phyloP scores from a whole-genome alignment of 2,113 vertebrate species.

The Leptobrachium ailaonicum region DNA sequence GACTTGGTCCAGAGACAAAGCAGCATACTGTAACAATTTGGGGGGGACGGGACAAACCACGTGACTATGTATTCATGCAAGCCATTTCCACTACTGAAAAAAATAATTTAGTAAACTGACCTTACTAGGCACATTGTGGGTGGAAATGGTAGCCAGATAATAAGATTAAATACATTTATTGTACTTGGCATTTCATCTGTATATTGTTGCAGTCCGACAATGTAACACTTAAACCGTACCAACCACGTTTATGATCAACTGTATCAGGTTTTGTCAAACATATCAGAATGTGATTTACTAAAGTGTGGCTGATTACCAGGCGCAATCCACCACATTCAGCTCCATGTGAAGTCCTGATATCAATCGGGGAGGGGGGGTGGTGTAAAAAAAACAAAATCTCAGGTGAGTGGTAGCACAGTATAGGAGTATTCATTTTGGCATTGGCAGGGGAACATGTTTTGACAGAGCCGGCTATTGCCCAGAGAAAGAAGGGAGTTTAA shows the following conservation, averaged over 20 bases:
- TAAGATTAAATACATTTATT: constrained; percentile 46
- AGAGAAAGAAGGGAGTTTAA: background rate
- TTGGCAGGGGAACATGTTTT: background rate
- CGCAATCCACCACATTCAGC: background rate
- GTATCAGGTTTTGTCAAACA: constrained; percentile 27
- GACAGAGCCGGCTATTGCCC: background rate
- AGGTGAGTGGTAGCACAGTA: background rate
- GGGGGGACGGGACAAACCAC: too few relatives aligned
- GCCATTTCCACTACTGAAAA: too few relatives aligned
- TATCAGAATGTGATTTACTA: background rate
- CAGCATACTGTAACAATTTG: too few relatives aligned
- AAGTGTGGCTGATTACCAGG: background rate
- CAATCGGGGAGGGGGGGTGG: too few relatives aligned
- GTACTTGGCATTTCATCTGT: constrained; percentile 57
- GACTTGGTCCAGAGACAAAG: too few relatives aligned
- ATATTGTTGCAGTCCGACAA: constrained; percentile 13
- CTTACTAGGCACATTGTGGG: background rate
- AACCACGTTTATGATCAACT: constrained; percentile 3
- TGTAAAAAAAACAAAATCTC: background rate
- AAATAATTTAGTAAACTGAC: background rate
- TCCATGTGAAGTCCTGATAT: too few relatives aligned
- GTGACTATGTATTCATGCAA: too few relatives aligned
- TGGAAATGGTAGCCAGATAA: constrained; percentile 7
- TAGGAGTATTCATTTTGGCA: background rate
- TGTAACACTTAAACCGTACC: constrained; percentile 14